These are phyloP conservation scores for Acromyrmex heyeri DNA, from an alignment of 1,140 invertebrate genomes.

Conservation along the genomic window DNA sequence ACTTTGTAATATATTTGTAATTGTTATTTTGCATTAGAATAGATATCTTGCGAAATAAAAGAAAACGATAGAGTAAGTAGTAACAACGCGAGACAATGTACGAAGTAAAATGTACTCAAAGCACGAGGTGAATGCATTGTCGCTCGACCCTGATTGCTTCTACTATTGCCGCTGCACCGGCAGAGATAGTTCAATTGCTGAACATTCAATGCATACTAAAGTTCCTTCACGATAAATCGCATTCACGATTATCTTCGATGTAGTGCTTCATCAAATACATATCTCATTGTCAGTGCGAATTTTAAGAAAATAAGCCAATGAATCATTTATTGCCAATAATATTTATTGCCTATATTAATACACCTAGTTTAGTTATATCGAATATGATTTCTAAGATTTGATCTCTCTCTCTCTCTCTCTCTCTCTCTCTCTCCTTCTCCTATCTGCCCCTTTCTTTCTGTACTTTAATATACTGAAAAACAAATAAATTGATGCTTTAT, in stretches of 20 bases:
- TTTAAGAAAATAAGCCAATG: neutral
- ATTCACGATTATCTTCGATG: slow-evolving; percentile 48
- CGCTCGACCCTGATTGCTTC: slow-evolving; percentile 78
- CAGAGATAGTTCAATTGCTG: slow-evolving; percentile 81
- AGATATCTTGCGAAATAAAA: slow-evolving; percentile 12
- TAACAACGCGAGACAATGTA: slow-evolving; percentile 70
- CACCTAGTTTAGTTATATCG: neutral
- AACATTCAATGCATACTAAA: slow-evolving; percentile 76
- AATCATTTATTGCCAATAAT: neutral
- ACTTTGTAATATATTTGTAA: neutral
- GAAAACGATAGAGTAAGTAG: slow-evolving; percentile 56
- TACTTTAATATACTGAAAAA: no score
- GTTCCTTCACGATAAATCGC: slow-evolving; percentile 76
- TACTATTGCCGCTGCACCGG: slow-evolving; percentile 64
- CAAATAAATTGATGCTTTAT: no score
- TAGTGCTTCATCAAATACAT: neutral
- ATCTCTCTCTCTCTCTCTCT: no score
- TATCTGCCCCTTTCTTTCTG: no score
- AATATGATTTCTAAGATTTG: neutral
- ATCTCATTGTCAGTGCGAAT: neutral
- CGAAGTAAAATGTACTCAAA: slow-evolving; percentile 74
- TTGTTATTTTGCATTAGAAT: slow-evolving; percentile 1
- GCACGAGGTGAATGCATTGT: slow-evolving; percentile 79
- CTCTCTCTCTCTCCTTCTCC: no score
- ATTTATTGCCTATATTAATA: neutral